A percentile compares a stretch with the other conserved stretches of the same genome.
Evolutionary conservation across 2,113 vertebrate species (phyloP).

Genomic region (Parotia lawesii): DNA sequence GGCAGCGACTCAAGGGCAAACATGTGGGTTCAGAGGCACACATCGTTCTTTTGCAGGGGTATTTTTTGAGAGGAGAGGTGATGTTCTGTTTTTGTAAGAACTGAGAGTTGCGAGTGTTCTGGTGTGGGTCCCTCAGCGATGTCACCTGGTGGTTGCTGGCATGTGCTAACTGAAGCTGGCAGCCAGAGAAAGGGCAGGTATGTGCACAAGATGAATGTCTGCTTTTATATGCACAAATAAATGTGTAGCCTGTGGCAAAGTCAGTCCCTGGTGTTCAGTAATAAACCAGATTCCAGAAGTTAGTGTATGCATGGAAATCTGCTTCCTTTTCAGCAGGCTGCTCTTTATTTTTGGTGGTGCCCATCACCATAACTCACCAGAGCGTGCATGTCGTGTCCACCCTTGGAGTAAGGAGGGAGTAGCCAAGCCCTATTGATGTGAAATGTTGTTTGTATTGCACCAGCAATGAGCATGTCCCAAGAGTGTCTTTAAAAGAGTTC

Average conservation of each 20-base stretch:
- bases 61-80: background rate
- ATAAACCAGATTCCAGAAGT: background rate
- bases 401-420: background rate
- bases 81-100: background rate
- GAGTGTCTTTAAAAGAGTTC: conserved; percentile 2
- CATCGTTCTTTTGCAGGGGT: background rate
- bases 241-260: conserved; percentile 39
- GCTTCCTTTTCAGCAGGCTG: background rate
- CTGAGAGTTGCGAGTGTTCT: background rate
- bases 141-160: background rate
- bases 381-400: fast-evolving
- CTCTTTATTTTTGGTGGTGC: background rate
- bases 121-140: background rate
- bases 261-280: background rate
- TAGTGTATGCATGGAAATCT: background rate
- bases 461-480: background rate
- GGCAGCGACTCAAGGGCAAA: background rate
- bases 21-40: background rate
- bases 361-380: background rate
- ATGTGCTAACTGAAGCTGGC: background rate
- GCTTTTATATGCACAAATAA: background rate
- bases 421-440: background rate
- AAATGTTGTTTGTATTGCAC: background rate
- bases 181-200: conserved; percentile 10
- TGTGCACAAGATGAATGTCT: background rate